Evolutionary conservation across 2,888 invertebrate genomes (phyloP).

Genomic region (Orthonychiurus folsomi): DNA sequence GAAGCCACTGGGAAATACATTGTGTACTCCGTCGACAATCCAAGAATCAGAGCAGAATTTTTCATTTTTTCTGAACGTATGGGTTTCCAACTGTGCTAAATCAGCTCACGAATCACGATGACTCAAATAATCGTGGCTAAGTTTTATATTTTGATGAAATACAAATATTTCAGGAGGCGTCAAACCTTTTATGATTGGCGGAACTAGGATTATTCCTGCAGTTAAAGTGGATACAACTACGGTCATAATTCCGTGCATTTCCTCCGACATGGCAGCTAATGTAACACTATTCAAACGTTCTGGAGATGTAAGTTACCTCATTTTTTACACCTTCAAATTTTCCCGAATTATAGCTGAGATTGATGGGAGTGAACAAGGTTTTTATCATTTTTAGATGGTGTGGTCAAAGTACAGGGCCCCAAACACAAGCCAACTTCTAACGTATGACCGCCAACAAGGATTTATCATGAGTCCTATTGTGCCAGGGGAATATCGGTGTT

Average conservation of each 20-base stretch:
- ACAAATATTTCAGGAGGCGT: background rate
- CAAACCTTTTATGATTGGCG: background rate
- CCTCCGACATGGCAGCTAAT: background rate
- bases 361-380: too few species aligned
- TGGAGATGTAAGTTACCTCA: background rate
- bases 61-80: conserved; percentile 5
- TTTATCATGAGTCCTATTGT: background rate
- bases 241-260: background rate
- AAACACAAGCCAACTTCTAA: too few species aligned
- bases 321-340: background rate
- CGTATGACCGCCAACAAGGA: background rate
- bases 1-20: conserved; percentile 7
- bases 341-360: background rate
- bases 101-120: background rate
- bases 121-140: background rate
- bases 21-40: background rate
- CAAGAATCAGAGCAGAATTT: background rate
- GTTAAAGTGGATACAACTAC: background rate
- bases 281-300: background rate
- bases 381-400: too few species aligned
- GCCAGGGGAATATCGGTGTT: background rate
- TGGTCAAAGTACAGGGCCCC: too few species aligned
- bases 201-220: background rate
- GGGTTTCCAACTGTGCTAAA: background rate
- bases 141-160: too few species aligned